Evolutionary conservation across 2,113 vertebrate species (phyloP).

Genomic region (Dolichotis patagonum): DNA sequence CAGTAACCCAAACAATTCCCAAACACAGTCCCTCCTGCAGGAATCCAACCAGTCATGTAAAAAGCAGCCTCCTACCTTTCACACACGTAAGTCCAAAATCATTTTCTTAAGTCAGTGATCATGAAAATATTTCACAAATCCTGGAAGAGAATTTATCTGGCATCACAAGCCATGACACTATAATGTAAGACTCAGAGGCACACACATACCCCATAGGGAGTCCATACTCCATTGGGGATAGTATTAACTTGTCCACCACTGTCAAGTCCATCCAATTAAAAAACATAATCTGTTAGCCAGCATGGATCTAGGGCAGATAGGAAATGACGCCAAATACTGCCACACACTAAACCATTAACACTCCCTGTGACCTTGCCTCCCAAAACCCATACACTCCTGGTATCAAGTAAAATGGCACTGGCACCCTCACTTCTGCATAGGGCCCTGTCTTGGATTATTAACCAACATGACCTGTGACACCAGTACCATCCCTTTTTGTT

Average conservation of each 20-base stretch:
- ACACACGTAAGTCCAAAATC: no score
- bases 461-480: background rate
- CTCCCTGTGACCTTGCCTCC: background rate
- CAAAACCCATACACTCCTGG: background rate
- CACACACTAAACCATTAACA: background rate
- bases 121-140: background rate
- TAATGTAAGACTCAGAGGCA: background rate
- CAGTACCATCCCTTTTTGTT: background rate
- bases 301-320: background rate
- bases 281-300: background rate
- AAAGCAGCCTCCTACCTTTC: background rate
- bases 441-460: background rate
- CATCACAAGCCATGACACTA: background rate
- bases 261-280: background rate
- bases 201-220: background rate
- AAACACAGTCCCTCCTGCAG: background rate
- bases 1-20: background rate
- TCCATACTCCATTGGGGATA: accelerated
- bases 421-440: background rate
- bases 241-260: no score
- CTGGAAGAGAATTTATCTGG: background rate
- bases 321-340: no score
- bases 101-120: background rate
- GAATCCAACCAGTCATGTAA: background rate
- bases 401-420: background rate